A percentile compares a stretch with the other conserved stretches of the same genome.
Evolutionary conservation across 2,888 invertebrate species (phyloP).

Genomic region (Agrotis exclamationis): DNA sequence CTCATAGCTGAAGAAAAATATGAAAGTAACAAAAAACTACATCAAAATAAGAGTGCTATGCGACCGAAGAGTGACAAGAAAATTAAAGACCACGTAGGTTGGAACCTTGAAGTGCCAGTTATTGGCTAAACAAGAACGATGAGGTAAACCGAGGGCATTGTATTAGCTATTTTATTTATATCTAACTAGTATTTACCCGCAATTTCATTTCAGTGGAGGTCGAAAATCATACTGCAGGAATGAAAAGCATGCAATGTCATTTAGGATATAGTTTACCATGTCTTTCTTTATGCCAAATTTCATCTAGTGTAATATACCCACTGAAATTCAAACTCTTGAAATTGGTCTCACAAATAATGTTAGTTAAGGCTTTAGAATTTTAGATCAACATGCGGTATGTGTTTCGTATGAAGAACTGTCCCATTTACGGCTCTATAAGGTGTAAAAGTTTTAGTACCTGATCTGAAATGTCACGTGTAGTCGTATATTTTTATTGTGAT

Average conservation of each 20-base stretch:
- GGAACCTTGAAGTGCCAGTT: conserved; percentile 22
- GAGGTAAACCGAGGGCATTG: conserved; percentile 24
- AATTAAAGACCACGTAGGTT: conserved; percentile 45
- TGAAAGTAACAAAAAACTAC: neutral
- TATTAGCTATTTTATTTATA: conserved; percentile 30
- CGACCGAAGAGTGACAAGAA: conserved; percentile 36
- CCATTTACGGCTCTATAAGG: conserved; percentile 24
- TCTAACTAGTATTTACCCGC: neutral
- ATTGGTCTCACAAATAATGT: neutral
- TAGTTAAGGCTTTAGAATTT: neutral
- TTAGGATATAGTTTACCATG: neutral
- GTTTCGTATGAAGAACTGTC: conserved; percentile 20
- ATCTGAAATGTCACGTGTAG: conserved; percentile 24
- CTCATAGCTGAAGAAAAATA: neutral
- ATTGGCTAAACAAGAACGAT: conserved; percentile 43
- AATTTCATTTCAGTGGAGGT: neutral
- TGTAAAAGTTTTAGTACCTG: conserved; percentile 46
- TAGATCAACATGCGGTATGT: conserved; percentile 10
- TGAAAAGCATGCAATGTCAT: neutral
- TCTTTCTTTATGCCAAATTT: neutral
- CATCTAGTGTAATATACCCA: neutral
- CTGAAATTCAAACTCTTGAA: neutral
- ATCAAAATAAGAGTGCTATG: conserved; percentile 3
- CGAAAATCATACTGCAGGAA: neutral
- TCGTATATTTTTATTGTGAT: conserved; percentile 43